Evolutionary conservation across 2,888 invertebrate genomes (phyloP), one percentile per base, ranked within the genome.

Genomic region (Bibio marci): DNA sequence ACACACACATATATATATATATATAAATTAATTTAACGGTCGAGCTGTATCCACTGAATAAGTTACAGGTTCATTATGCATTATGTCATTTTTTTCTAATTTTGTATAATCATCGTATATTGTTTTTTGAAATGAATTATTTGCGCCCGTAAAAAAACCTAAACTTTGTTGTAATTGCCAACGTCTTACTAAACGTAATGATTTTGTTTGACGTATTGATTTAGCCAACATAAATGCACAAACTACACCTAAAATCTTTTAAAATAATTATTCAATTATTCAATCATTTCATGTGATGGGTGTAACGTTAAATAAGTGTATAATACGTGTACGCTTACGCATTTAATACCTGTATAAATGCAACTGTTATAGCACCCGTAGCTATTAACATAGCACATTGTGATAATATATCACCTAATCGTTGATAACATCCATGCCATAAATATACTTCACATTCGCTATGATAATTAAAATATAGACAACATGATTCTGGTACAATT

Each of bases 171-270:
- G 62, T 15, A 62, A 47, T 56, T 81, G 76, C 72, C 77, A 78
- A 38, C 72, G 70, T 38, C 77, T 69, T 41, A 75, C 71, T 52
- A 76, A 76, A 30, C 76, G 71, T 48, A 79, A 74, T 1, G 74
- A 72, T 57, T 83, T 83, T 44, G 81, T 73, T 45, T 72, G 71
- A 43, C 82, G 77, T 53, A 94, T 80, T 3, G 86, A 79, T 54
- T 80, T 76, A 42, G 87, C 90, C 58, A 94, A 64, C 63, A 86
- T 82, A 58, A 85, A 82, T 2, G 92, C 85, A 55, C 91, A 88
- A 45, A 87, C 69, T 37, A 91, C 80, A 46, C 90, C 91, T 51
- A 90, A 68, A 33, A 90, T 64, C 83, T 83, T 63, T n/a, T n/a
- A n/a, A n/a, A n/a, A n/a, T n/a, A n/a, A n/a, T n/a, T n/a, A n/a